Conservation (phyloP, 2,113 vertebrate species). For the Leucosticte australis region DNA sequence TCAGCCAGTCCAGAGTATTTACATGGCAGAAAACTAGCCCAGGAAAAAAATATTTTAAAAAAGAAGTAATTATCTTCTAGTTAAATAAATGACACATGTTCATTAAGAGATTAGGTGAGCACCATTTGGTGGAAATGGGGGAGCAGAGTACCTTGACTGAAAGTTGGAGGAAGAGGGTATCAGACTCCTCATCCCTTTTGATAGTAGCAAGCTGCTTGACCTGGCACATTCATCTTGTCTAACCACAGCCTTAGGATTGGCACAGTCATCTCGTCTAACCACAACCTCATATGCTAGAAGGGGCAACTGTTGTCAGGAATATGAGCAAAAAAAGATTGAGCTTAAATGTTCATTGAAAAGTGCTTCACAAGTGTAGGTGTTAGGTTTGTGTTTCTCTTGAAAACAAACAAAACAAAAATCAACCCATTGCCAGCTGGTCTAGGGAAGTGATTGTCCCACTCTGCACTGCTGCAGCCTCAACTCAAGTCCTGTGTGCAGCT, state of each 20-base stretch:
- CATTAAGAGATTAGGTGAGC: background rate
- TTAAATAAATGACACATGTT: background rate
- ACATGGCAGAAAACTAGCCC: background rate
- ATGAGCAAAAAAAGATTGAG: background rate
- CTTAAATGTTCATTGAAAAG: background rate
- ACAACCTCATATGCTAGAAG: background rate
- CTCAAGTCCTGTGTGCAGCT: background rate
- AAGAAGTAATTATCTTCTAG: background rate
- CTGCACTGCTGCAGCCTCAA: background rate
- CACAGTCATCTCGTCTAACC: rapidly evolving
- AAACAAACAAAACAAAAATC: background rate
- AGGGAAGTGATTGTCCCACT: background rate
- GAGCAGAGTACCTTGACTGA: background rate
- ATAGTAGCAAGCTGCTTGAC: background rate
- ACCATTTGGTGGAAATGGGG: background rate
- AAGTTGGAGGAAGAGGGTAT: background rate
- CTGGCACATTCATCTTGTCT: background rate
- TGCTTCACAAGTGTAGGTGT: background rate
- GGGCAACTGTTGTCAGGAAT: background rate
- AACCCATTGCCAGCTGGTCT: background rate
- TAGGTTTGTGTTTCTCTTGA: background rate
- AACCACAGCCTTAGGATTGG: background rate
- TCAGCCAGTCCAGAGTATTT: rapidly evolving
- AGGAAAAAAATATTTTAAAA: rapidly evolving
- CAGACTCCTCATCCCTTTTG: rapidly evolving